phyloP scores from a whole-genome alignment of 2,888 invertebrate genomes.

The Cataglyphis altisquamis region DNA sequence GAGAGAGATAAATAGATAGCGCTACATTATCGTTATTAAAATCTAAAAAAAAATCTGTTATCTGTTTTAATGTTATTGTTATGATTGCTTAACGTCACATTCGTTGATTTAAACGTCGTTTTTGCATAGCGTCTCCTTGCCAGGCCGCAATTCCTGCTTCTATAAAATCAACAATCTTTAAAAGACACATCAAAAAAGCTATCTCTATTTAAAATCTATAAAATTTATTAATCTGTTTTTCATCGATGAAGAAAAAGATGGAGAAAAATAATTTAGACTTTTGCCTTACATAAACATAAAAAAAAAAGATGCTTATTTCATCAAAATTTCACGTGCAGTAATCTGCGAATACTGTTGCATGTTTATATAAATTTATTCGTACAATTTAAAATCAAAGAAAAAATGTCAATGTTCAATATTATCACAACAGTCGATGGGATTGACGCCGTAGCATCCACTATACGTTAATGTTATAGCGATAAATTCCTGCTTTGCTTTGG shows the following conservation, averaged over 20 bases:
- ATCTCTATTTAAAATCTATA: not conserved
- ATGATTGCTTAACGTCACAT: not conserved
- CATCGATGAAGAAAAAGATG: not conserved
- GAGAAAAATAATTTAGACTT: not conserved
- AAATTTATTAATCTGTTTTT: not conserved
- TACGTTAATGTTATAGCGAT: not conserved
- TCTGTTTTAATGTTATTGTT: not conserved
- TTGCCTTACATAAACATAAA: not conserved
- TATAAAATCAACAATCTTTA: not conserved
- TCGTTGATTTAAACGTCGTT: not conserved
- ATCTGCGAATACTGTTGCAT: not conserved
- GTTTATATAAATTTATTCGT: not conserved
- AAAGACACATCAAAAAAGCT: not conserved
- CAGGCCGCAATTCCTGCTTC: not conserved
- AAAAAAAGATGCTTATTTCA: not conserved
- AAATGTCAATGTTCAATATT: not conserved
- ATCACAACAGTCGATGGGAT: not conserved
- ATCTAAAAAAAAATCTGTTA: conserved; percentile 13
- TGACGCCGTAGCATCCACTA: not conserved
- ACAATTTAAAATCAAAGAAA: not conserved
- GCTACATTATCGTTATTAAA: conserved; percentile 23
- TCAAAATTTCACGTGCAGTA: not conserved
- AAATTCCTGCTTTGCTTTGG: not conserved
- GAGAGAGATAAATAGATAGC: not conserved
- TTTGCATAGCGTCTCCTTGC: not conserved